Base-by-base conservation (phyloP, 2,888 invertebrate species). In the Augochlorella aurata region DNA sequence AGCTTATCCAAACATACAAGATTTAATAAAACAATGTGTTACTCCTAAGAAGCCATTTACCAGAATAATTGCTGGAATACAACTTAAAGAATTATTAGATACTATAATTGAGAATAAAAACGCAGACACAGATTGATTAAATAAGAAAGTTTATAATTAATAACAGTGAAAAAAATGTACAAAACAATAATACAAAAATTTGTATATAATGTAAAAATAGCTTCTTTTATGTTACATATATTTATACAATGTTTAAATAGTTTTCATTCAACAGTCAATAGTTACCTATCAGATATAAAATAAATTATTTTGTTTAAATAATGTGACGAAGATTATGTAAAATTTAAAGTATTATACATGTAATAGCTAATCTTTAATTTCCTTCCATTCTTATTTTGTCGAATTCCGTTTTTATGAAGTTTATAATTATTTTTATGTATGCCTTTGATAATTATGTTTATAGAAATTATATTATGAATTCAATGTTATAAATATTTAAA, bases 21-120 rank as follows among this genome's bases (percentile, higher is more conserved):
- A 88, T 78, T 80, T 92, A 49, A 79, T 93, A 68, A 77, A 86
- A 79, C 90, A 93, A 76, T 94, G 93, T 72, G 90, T 90, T 18
- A 66, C 83, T 49, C 93, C 93, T 47, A 76, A 85, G 66, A 78
- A 49, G 68, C 75, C 76, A 3, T 69, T 85, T 24, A 89, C 87
- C 50, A 89, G 93, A 85, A 92, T 92, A 84, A 77, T 58, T 29
- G 85, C 84, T 76, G 93, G 91, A 3, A 85, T 89, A 47, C 77
- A 87, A 70, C 88, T 93, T 3, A 89, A 90, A 81, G 16, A 85
- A 54, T 52, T 90, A 63, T 85, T 93, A 70, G 87, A 89, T 75
- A 74, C 52, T 67, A 91, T 92, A 85, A 47, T 91, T 61, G 81
- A 74, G 44, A 24, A 29, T n/a, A 50, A 52, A 16, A 44, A 49